Conservation (phyloP, 2,888 invertebrate species). For the Arge pagana region DNA sequence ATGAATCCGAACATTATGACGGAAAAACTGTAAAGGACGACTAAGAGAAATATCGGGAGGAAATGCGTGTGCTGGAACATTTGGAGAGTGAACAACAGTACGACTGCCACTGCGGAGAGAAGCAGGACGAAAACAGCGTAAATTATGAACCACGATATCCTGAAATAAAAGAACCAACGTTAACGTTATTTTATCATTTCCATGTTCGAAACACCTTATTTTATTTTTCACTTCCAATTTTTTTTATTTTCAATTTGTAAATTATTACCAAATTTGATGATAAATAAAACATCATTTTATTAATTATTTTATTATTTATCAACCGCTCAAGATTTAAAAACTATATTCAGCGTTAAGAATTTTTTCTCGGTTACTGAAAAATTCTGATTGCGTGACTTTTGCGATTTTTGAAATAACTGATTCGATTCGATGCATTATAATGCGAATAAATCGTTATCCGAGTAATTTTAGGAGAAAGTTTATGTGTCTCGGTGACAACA, state of each 20-base stretch:
- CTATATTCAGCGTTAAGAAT: too few species aligned
- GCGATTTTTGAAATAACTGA: too few species aligned
- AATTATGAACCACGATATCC: constrained; percentile 83
- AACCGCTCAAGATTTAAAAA: too few species aligned
- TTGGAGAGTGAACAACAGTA: constrained; percentile 71
- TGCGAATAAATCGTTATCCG: too few species aligned
- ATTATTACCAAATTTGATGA: not conserved
- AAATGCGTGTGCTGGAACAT: constrained; percentile 81
- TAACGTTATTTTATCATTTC: constrained; percentile 1
- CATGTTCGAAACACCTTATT: constrained; percentile 13
- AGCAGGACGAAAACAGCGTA: constrained; percentile 75
- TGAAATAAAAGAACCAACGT: constrained; percentile 57
- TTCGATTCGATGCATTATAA: too few species aligned
- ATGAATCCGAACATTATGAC: constrained; percentile 83
- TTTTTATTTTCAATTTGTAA: constrained; percentile 1
- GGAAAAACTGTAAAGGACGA: constrained; percentile 78
- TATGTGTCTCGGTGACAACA: too few species aligned
- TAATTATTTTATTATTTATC: too few species aligned
- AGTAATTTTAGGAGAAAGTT: too few species aligned
- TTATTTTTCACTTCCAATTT: constrained; percentile 12
- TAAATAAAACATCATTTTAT: too few species aligned
- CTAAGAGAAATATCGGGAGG: constrained; percentile 76
- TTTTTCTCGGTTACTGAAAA: too few species aligned
- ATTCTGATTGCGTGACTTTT: too few species aligned
- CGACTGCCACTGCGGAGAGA: constrained; percentile 71